Conservation (phyloP, 2,113 vertebrate species). For the Amblyornis subalaris region DNA sequence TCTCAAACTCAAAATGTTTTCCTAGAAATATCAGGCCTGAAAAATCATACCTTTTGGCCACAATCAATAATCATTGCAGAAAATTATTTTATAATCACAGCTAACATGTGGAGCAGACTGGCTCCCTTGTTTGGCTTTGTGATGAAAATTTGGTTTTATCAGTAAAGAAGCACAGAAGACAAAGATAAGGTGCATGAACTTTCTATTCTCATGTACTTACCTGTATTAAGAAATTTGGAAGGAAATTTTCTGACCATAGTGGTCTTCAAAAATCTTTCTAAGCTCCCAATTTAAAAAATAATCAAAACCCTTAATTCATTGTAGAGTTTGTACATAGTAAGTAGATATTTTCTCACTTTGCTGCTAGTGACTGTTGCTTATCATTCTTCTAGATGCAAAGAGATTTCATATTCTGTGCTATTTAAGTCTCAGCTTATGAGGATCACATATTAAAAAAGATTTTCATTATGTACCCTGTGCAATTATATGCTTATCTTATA, state of each 20-base stretch:
- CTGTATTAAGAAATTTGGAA: not conserved
- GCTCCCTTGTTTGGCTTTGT: not conserved
- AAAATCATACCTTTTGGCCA: not conserved
- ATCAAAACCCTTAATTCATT: conserved; percentile 46
- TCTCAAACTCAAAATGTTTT: not conserved
- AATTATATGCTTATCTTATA: not conserved
- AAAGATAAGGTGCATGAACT: not conserved
- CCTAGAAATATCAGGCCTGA: not conserved
- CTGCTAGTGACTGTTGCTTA: not conserved
- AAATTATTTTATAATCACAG: not conserved
- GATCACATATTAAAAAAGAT: not conserved
- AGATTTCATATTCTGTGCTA: not conserved
- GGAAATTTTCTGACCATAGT: not conserved
- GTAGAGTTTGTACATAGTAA: not conserved
- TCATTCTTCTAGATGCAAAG: not conserved
- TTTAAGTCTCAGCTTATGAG: not conserved
- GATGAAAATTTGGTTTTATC: not conserved
- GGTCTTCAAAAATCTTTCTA: not conserved
- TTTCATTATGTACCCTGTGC: not conserved
- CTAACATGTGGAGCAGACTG: not conserved
- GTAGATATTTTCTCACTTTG: not conserved
- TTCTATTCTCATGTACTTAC: not conserved
- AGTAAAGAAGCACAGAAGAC: not conserved
- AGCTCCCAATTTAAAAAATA: not conserved
- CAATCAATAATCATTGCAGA: not conserved